A percentile compares a stretch with the other conserved stretches of the same genome.
phyloP scores from a whole-genome alignment of 2,888 invertebrate species.

The Lasioglossum lativentre region DNA sequence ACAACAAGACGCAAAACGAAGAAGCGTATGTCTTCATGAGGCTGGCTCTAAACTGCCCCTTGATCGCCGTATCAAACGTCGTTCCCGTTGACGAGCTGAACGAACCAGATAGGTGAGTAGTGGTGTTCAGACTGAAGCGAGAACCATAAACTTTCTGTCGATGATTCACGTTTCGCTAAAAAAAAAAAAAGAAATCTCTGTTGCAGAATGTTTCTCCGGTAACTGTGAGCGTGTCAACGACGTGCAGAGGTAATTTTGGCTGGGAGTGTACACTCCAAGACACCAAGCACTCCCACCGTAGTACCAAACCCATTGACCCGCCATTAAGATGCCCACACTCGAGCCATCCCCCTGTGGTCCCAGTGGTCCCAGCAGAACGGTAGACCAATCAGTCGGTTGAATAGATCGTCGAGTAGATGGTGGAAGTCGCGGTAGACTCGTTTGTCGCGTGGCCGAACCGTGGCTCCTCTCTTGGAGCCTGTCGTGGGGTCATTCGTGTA shows the following conservation, averaged over 20 bases:
- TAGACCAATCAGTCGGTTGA: background rate
- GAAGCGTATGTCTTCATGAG: slow-evolving; percentile 46
- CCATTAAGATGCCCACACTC: background rate
- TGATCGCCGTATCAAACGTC: background rate
- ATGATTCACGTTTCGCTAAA: background rate
- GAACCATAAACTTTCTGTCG: background rate
- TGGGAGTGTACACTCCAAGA: slow-evolving; percentile 1
- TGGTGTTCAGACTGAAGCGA: background rate
- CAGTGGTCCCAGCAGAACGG: background rate
- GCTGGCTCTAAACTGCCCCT: slow-evolving; percentile 24
- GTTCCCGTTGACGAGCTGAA: background rate
- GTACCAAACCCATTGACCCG: background rate
- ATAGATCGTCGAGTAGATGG: background rate
- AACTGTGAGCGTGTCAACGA: background rate
- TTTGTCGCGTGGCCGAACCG: slow-evolving; percentile 71
- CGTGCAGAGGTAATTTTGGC: background rate
- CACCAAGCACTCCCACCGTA: background rate
- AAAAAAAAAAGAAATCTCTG: background rate
- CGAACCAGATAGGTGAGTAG: too few species aligned
- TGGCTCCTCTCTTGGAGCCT: slow-evolving; percentile 22
- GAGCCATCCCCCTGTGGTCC: background rate
- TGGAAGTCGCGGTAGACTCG: slow-evolving; percentile 57
- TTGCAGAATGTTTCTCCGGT: background rate
- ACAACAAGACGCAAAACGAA: slow-evolving; percentile 56
- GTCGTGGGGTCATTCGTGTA: slow-evolving; percentile 45